Percentiles rank a stretch among this genome's conserved stretches.
Evolutionary conservation across 2,797 vertebrate species (phyloP).

Genomic region (Hapalemur alaotrensis): DNA sequence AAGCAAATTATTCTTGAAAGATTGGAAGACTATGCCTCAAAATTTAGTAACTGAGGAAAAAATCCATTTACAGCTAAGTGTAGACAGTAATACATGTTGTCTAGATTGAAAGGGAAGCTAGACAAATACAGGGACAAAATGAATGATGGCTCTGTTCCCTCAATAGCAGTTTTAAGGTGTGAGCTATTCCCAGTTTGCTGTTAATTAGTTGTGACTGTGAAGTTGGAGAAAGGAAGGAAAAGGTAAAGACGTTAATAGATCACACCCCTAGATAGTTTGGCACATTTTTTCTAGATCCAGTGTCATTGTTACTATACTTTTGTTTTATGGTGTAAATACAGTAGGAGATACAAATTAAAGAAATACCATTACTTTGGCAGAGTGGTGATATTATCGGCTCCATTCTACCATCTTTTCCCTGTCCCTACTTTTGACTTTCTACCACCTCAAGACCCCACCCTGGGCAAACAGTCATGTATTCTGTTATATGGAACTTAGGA

Average conservation of each 20-base stretch:
- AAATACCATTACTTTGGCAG: neutral
- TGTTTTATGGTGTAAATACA: neutral
- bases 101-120: neutral
- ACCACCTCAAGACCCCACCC: neutral
- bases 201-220: neutral
- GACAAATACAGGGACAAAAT: neutral
- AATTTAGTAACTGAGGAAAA: neutral
- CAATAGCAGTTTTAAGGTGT: neutral
- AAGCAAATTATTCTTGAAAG: neutral
- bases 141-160: neutral
- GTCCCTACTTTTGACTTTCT: neutral
- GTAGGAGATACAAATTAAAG: neutral
- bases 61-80: neutral
- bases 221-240: neutral
- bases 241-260: neutral
- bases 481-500: neutral
- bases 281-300: neutral
- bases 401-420: neutral
- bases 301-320: neutral
- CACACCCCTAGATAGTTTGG: neutral
- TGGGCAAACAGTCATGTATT: neutral
- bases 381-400: neutral
- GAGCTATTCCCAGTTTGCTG: neutral
- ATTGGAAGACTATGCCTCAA: neutral
- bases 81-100: neutral